Evolutionary conservation across 2,888 invertebrate genomes (phyloP), one percentile per base, ranked within the genome.

Genomic region (Lampropteryx suffumata): DNA sequence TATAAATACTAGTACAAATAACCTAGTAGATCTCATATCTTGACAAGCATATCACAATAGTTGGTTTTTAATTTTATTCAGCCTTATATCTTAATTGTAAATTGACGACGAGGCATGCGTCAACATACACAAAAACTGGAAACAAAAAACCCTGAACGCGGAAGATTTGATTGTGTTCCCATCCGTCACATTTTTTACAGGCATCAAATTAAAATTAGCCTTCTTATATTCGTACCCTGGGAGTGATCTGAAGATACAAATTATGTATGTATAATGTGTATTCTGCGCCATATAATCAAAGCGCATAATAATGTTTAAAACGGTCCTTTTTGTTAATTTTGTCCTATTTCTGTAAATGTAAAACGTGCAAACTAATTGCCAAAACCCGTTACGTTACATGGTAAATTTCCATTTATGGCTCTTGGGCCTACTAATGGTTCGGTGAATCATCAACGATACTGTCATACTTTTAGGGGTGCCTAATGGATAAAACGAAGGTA

Each of bases 21-120:
- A n/a, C n/a, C 9, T 42, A 1, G 21, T 73, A 80, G 82, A 84
- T 81, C 78, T 84, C 76, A 81, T 83, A 74, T 67, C 76, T 78
- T 61, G 61, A 69, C 67, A 72, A 67, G 73, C 73, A 67, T 76
- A 79, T 78, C 78, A 76, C 73, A 76, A 70, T 73, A 67, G 60
- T 67, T 43, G 27, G 12, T 55, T 48, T 50, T 46, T 71, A 66
- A n/a, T n/a, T 79, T 73, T 68, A 75, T 76, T 72, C 65, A 63
- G 57, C 64, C 64, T 76, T 73, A 77, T 76, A 80, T 80, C 78
- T 79, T 83, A 80, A 84, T 83, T 81, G 71, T 73, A 71, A 73
- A 72, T 75, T 69, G 67, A 74, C 71, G 73, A 61, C 66, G 71
- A 69, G 67, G 71, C 65, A 68, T 58, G 62, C 62, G 59, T 67